Conservation (phyloP, 2,888 invertebrate species). For the Tromatobia lineatoria region DNA sequence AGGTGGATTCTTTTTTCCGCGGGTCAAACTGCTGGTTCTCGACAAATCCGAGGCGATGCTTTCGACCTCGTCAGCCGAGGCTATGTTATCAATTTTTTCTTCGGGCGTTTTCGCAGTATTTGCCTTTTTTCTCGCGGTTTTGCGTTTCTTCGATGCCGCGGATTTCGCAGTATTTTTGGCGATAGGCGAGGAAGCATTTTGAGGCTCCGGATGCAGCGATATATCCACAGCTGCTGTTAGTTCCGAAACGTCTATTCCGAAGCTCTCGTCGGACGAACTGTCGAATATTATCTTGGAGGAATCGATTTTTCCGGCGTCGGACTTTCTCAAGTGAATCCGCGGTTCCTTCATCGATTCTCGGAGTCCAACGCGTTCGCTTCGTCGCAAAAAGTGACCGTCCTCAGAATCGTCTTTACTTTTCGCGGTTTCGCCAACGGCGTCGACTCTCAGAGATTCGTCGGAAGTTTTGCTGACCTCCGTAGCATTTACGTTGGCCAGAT, state of each 20-base stretch:
- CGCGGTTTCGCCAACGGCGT: constrained; percentile 11
- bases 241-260: constrained; percentile 80
- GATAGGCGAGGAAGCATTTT: constrained; percentile 52
- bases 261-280: constrained; percentile 83
- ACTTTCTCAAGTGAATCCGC: constrained; percentile 77
- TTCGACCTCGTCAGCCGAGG: constrained; percentile 76
- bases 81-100: constrained; percentile 65
- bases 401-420: constrained; percentile 71
- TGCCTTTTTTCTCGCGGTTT: constrained; percentile 49
- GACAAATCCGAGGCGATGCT: constrained; percentile 80
- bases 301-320: constrained; percentile 79
- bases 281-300: constrained; percentile 77
- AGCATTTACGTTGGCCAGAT: background rate
- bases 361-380: constrained; percentile 75
- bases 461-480: constrained; percentile 31
- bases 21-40: constrained; percentile 74
- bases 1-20: constrained; percentile 58
- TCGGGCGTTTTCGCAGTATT: constrained; percentile 60
- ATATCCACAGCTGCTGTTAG: constrained; percentile 79
- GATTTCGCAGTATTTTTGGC: constrained; percentile 22
- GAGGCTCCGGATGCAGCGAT: constrained; percentile 77
- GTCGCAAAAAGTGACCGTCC: constrained; percentile 61
- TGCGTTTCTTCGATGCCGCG: constrained; percentile 42
- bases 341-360: constrained; percentile 75
- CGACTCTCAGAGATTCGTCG: constrained; percentile 42